Evolutionary conservation across 2,113 vertebrate genomes (phyloP).

Genomic region (Dissostichus mawsoni): DNA sequence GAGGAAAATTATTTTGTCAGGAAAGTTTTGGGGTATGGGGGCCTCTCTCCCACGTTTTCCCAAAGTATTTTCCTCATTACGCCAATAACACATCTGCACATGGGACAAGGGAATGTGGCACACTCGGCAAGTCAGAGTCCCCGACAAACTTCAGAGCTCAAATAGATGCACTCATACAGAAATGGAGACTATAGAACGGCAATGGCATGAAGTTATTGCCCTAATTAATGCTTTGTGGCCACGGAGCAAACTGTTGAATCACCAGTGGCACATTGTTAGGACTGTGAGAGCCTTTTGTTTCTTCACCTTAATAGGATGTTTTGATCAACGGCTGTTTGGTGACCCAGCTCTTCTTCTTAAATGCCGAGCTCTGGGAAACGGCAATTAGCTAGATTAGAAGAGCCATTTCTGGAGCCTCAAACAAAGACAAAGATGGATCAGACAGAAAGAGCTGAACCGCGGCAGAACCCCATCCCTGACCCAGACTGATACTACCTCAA

Average conservation of each 20-base stretch:
- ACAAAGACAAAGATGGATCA: constrained; percentile 53
- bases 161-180: constrained; percentile 78
- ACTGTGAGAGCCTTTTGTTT: constrained; percentile 75
- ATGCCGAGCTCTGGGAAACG: constrained; percentile 66
- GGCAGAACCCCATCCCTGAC: constrained; percentile 26
- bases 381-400: constrained; percentile 81
- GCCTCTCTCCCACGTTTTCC: constrained; percentile 78
- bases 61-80: constrained; percentile 89
- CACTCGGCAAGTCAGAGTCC: constrained; percentile 46
- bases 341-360: constrained; percentile 69
- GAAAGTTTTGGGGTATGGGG: constrained; percentile 87
- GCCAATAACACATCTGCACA: constrained; percentile 75
- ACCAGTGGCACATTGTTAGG: constrained; percentile 68
- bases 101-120: constrained; percentile 62
- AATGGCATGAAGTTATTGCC: constrained; percentile 86
- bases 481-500: neutral
- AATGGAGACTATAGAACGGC: constrained; percentile 81
- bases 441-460: constrained; percentile 24
- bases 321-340: constrained; percentile 79
- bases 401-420: constrained; percentile 61
- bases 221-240: constrained; percentile 83
- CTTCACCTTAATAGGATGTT: constrained; percentile 74
- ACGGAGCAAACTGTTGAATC: constrained; percentile 69
- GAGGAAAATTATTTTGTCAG: constrained; percentile 91
- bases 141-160: constrained; percentile 61